These are phyloP conservation scores for Drosophila kikkawai DNA, from an alignment of 1,140 invertebrate genomes.

Conservation along the genomic window DNA sequence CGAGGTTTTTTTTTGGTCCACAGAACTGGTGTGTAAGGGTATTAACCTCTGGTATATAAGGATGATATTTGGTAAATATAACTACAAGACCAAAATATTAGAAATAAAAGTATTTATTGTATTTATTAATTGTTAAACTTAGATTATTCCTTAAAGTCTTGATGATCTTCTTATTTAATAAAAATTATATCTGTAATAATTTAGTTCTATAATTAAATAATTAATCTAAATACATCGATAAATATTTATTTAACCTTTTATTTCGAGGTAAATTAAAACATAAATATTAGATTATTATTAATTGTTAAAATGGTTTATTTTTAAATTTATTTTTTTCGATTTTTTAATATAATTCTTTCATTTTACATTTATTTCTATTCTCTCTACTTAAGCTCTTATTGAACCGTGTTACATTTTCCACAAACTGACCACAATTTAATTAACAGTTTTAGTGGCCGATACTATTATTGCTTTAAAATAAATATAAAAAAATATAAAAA, in stretches of 20 bases:
- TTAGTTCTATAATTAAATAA: too few species aligned
- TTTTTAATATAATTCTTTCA: neutral
- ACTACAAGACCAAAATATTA: too few species aligned
- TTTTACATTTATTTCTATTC: neutral
- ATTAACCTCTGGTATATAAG: neutral
- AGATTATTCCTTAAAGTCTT: too few species aligned
- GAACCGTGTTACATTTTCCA: neutral
- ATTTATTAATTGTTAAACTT: too few species aligned
- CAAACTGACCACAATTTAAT: constrained; percentile 5
- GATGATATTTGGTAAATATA: neutral
- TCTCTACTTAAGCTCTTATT: neutral
- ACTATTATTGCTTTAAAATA: neutral
- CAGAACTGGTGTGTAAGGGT: neutral
- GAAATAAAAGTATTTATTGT: too few species aligned
- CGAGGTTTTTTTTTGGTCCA: constrained; percentile 3
- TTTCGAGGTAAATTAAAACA: neutral
- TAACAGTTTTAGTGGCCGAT: constrained; percentile 5
- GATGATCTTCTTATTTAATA: neutral
- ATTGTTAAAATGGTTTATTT: too few species aligned
- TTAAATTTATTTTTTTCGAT: too few species aligned
- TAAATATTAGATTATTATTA: neutral
- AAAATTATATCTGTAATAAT: neutral
- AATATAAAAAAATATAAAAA: neutral
- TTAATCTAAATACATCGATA: too few species aligned
- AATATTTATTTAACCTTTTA: neutral